phyloP scores from a whole-genome alignment of 1,140 invertebrate species.

The Scaptomyza montana region DNA sequence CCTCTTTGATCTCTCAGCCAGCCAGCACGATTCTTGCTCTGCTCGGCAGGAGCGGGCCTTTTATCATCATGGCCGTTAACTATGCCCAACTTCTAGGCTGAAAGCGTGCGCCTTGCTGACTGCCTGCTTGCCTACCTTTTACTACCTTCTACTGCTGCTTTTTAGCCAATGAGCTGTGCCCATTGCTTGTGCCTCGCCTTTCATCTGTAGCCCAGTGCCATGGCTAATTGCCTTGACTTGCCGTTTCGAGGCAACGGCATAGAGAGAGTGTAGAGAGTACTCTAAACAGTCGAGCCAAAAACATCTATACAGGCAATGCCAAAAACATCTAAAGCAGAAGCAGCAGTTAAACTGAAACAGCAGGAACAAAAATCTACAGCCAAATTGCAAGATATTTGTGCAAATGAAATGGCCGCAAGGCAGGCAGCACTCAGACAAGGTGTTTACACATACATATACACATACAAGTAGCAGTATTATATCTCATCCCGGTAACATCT shows the following conservation, averaged over 20 bases:
- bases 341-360: constrained; percentile 1
- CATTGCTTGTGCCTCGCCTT: not conserved
- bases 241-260: not conserved
- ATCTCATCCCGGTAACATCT: not conserved
- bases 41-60: constrained; percentile 12
- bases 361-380: constrained; percentile 20
- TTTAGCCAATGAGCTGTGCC: constrained; percentile 7
- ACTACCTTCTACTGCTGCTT: not conserved
- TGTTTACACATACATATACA: constrained; percentile 41
- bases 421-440: constrained; percentile 50
- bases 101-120: constrained; percentile 10
- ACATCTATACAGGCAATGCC: constrained; percentile 32
- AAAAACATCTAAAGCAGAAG: constrained; percentile 13
- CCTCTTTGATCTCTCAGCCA: constrained; percentile 41
- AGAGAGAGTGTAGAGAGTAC: not conserved
- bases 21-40: constrained; percentile 18
- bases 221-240: constrained; percentile 54
- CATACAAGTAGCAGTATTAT: constrained; percentile 4
- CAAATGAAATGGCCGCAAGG: constrained; percentile 56
- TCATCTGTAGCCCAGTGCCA: constrained; percentile 24
- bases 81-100: constrained; percentile 24
- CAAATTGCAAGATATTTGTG: constrained; percentile 62
- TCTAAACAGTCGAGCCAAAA: constrained; percentile 24
- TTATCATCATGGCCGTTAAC: constrained; percentile 30
- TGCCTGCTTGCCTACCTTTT: not conserved